Conservation (phyloP, 2,888 invertebrate genomes). For the Cryptophagus acutangulus region DNA sequence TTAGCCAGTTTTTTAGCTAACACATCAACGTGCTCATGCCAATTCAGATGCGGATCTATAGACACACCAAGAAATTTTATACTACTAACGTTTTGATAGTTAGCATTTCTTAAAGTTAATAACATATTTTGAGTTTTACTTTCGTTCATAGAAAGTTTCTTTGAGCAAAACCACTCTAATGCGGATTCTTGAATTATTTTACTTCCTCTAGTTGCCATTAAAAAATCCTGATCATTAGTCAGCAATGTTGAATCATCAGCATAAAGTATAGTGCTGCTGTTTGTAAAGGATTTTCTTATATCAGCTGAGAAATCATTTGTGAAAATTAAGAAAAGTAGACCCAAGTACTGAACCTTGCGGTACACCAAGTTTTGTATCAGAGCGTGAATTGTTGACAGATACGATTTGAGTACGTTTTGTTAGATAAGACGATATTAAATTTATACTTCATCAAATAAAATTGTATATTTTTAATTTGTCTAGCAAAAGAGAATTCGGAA, state of each 20-base stretch:
- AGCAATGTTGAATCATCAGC: too few species aligned
- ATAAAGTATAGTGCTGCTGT: not conserved
- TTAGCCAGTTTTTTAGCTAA: too few species aligned
- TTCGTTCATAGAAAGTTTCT: not conserved
- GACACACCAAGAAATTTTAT: too few species aligned
- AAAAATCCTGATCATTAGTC: too few species aligned
- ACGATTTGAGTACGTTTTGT: not conserved
- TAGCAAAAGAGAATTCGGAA: not conserved
- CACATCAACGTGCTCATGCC: too few species aligned
- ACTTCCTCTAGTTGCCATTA: too few species aligned
- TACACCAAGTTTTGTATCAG: not conserved
- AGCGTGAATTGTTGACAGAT: not conserved
- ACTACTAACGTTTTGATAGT: too few species aligned
- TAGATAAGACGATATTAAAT: not conserved
- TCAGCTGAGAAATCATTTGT: constrained; percentile 8
- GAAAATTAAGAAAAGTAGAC: constrained; percentile 8
- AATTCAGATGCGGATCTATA: too few species aligned
- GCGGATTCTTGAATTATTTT: not conserved
- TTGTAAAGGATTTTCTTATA: too few species aligned
- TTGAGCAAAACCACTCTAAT: not conserved
- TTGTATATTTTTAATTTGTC: not conserved
- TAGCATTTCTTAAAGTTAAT: constrained; percentile 1
- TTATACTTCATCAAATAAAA: not conserved
- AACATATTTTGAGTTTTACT: not conserved
- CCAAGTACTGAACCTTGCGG: constrained; percentile 8